A percentile compares a stretch with the other conserved stretches of the same genome.
These are phyloP conservation scores for Zeugodacus cucurbitae DNA, from an alignment of 1,140 invertebrate genomes.

Conservation along the genomic window DNA sequence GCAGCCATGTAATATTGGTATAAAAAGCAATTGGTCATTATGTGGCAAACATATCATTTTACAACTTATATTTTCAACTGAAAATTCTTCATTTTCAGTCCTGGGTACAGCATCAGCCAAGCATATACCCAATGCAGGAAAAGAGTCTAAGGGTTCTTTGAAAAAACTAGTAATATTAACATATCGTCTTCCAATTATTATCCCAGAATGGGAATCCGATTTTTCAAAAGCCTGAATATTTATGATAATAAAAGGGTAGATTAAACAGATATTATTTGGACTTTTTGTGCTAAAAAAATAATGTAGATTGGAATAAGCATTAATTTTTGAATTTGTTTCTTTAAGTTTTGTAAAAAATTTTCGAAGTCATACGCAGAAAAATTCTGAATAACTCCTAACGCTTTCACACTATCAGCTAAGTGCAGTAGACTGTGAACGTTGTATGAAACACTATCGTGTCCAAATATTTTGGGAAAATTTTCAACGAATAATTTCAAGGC, in stretches of 20 bases:
- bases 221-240: no score
- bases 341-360: neutral
- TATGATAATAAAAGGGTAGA: no score
- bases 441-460: neutral
- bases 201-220: neutral
- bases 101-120: neutral
- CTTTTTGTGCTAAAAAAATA: neutral
- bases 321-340: neutral
- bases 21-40: no score
- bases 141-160: neutral
- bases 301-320: neutral
- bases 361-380: neutral
- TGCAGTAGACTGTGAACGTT: no score
- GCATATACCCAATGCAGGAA: neutral
- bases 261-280: no score
- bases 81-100: neutral
- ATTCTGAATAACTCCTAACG: neutral
- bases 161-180: neutral
- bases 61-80: neutral
- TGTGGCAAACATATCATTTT: no score
- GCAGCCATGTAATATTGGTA: neutral
- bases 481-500: neutral
- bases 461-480: neutral
- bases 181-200: neutral
- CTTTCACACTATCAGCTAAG: neutral